These are phyloP conservation scores for Perca schrenkii DNA, from an alignment of 2,113 vertebrate species.

Conservation along the genomic window DNA sequence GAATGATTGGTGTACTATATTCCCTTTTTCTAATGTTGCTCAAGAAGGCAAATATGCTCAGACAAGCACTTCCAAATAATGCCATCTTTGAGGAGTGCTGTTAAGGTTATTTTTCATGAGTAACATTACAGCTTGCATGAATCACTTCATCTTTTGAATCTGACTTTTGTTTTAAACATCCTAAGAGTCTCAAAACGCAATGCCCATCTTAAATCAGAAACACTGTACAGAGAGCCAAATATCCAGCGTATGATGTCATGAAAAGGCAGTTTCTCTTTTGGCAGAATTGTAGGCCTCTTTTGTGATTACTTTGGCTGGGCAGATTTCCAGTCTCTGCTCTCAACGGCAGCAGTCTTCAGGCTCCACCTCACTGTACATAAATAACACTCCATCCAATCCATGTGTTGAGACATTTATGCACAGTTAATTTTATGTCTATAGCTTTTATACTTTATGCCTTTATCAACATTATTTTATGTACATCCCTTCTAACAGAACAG, in stretches of 20 bases:
- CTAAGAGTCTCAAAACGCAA: background rate
- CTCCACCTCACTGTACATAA: conserved; percentile 38
- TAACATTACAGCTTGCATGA: conserved; percentile 17
- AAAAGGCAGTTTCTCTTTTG: conserved; percentile 50
- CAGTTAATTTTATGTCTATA: background rate
- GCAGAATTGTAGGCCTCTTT: conserved; percentile 31
- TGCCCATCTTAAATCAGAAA: conserved; percentile 25
- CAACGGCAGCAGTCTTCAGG: conserved; percentile 33
- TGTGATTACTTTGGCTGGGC: conserved; percentile 51
- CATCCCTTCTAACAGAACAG: background rate
- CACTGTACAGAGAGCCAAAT: conserved; percentile 38
- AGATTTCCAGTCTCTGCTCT: conserved; percentile 64
- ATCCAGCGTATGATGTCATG: conserved; percentile 54
- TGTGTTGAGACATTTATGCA: conserved; percentile 9
- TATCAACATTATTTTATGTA: too few species aligned
- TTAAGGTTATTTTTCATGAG: background rate
- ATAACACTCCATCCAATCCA: conserved; percentile 36
- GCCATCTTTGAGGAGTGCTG: conserved; percentile 23
- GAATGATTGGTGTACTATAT: background rate
- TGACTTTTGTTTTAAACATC: conserved; percentile 12
- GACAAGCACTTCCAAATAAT: conserved; percentile 66
- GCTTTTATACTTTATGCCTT: background rate
- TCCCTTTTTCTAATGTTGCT: conserved; percentile 5
- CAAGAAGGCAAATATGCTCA: conserved; percentile 8
- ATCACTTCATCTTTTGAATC: conserved; percentile 25